Percentiles rank a stretch among this genome's conserved stretches.
Evolutionary conservation across 2,888 invertebrate genomes (phyloP).

Genomic region (Penaeus monodon): DNA sequence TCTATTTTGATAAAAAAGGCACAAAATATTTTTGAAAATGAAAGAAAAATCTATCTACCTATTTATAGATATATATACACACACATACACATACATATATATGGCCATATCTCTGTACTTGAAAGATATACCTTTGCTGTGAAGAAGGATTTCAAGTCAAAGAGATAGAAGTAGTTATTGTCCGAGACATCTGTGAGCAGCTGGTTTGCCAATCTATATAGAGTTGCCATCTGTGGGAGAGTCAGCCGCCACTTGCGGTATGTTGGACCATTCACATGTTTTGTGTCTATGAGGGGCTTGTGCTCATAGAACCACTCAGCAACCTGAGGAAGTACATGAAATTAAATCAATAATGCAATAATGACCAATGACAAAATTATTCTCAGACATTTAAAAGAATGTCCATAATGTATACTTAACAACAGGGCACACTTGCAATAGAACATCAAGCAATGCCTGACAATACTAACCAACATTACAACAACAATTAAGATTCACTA

Average conservation of each 20-base stretch:
- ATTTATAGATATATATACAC: no score
- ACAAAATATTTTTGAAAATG: no score
- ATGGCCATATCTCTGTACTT: not conserved
- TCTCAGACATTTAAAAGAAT: no score
- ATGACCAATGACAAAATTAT: not conserved
- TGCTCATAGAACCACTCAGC: constrained; percentile 99
- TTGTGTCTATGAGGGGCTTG: constrained; percentile 92
- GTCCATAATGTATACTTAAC: no score
- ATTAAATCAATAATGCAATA: not conserved
- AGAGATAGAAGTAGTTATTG: constrained; percentile 98
- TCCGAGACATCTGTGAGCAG: constrained; percentile 97
- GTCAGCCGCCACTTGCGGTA: constrained; percentile 97
- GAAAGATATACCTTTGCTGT: constrained; percentile 83
- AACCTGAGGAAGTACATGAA: constrained; percentile 70
- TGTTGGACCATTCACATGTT: constrained; percentile 94
- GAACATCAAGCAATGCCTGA: no score
- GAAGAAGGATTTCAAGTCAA: constrained; percentile 99
- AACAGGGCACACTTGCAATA: no score
- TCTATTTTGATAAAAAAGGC: no score
- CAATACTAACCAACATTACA: no score
- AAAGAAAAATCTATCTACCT: no score
- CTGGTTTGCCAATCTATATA: constrained; percentile 98
- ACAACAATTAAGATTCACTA: not conserved
- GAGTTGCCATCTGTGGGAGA: constrained; percentile 96
- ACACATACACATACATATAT: no score